phyloP scores from a whole-genome alignment of 2,888 invertebrate genomes.

The Noctua fimbriata region DNA sequence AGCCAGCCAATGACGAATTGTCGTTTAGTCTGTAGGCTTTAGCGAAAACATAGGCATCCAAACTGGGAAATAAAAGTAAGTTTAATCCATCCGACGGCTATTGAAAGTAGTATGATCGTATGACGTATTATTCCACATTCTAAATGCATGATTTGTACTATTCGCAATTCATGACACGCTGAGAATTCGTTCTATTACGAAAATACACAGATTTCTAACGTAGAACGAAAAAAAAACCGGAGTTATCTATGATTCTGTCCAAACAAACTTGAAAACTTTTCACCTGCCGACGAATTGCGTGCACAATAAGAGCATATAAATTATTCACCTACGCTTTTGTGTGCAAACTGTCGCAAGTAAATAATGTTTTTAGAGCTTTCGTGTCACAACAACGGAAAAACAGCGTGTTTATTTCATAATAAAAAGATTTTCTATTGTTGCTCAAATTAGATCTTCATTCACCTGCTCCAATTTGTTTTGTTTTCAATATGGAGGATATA shows the following conservation, averaged over 20 bases:
- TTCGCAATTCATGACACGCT: conserved; percentile 21
- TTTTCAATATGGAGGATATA: neutral
- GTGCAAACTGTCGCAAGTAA: conserved; percentile 68
- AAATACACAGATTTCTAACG: conserved; percentile 37
- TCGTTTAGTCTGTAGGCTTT: neutral
- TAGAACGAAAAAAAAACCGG: conserved; percentile 27
- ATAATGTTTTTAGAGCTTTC: conserved; percentile 57
- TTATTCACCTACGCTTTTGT: conserved; percentile 68
- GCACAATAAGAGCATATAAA: conserved; percentile 63
- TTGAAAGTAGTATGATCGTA: neutral
- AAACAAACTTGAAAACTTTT: conserved; percentile 53
- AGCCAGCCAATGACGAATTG: neutral
- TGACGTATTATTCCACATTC: conserved; percentile 14
- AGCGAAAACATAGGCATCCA: neutral
- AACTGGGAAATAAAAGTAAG: neutral
- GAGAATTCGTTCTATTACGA: conserved; percentile 16
- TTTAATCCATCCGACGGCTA: neutral
- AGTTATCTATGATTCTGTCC: conserved; percentile 38
- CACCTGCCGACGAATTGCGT: conserved; percentile 54
- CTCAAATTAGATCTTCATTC: conserved; percentile 15
- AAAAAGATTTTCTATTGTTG: conserved; percentile 29
- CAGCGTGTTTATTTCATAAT: conserved; percentile 40
- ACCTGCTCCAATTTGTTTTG: conserved; percentile 17
- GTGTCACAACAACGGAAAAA: conserved; percentile 48
- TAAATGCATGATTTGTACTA: conserved; percentile 26